A percentile compares a stretch with the other conserved stretches of the same genome.
Conservation (phyloP, 2,797 vertebrate genomes). For the Micrastur ruficollis region DNA sequence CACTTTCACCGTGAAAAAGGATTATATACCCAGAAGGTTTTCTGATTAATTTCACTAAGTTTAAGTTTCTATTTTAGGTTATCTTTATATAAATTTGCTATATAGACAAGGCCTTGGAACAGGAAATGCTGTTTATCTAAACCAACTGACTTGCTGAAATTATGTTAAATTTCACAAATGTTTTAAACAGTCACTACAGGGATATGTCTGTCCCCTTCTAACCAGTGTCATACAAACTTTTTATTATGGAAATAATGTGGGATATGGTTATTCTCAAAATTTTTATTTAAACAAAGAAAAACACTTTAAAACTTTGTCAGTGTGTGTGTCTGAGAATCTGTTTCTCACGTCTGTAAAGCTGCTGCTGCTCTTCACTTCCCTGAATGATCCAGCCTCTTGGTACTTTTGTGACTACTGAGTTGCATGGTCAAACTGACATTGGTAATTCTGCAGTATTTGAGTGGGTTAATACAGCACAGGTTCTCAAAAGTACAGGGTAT, state of each 20-base stretch:
- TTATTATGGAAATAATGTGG: background rate
- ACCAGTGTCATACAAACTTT: background rate
- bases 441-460: background rate
- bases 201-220: background rate
- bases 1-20: background rate
- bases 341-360: background rate
- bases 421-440: background rate
- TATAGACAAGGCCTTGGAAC: background rate
- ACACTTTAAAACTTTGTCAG: background rate
- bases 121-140: slow-evolving; percentile 2
- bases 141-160: background rate
- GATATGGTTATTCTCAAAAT: background rate
- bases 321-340: background rate
- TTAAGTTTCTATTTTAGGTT: slow-evolving; percentile 16
- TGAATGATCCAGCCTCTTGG: background rate
- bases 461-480: background rate
- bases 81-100: background rate
- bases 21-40: slow-evolving; percentile 4
- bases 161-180: background rate
- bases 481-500: background rate
- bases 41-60: slow-evolving; percentile 3
- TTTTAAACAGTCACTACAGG: background rate
- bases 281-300: slow-evolving; percentile 25
- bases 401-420: background rate
- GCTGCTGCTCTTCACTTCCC: background rate